These are phyloP conservation scores for Chloroceryle inda DNA, from an alignment of 2,797 vertebrate species.

Conservation along the genomic window DNA sequence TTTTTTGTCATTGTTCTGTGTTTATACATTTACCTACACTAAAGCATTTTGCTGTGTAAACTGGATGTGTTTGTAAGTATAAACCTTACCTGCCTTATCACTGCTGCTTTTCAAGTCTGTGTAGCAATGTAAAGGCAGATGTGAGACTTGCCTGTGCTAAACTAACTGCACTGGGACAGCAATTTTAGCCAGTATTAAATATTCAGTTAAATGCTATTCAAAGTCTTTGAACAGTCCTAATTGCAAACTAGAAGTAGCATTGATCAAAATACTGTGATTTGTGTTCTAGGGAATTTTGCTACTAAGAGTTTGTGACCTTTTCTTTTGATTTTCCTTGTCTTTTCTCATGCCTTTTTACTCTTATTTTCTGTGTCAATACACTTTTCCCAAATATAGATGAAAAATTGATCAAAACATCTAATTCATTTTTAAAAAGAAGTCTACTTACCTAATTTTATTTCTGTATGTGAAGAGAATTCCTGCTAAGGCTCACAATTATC, in stretches of 20 bases:
- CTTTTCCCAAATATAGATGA: not conserved
- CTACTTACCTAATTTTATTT: not conserved
- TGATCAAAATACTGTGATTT: slow-evolving; percentile 18
- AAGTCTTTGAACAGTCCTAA: not conserved
- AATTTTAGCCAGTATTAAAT: slow-evolving; percentile 7
- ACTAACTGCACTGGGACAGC: not conserved
- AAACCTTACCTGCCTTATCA: not conserved
- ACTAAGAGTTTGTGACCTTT: not conserved
- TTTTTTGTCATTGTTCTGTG: not conserved
- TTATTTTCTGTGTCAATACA: not conserved
- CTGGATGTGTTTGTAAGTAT: not conserved
- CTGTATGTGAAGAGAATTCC: not conserved
- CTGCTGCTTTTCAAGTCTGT: not conserved
- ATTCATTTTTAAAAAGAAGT: not conserved
- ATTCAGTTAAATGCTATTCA: slow-evolving; percentile 16
- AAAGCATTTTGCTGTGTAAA: not conserved
- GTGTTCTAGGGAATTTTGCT: not conserved
- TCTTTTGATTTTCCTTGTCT: not conserved
- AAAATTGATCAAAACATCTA: not conserved
- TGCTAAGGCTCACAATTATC: not conserved
- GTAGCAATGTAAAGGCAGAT: not conserved
- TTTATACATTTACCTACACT: not conserved
- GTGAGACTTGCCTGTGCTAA: not conserved
- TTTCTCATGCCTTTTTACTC: not conserved
- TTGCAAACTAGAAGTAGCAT: not conserved